These are phyloP conservation scores for Gymnocephalus cernua DNA, from an alignment of 2,113 vertebrate genomes.

Conservation along the genomic window DNA sequence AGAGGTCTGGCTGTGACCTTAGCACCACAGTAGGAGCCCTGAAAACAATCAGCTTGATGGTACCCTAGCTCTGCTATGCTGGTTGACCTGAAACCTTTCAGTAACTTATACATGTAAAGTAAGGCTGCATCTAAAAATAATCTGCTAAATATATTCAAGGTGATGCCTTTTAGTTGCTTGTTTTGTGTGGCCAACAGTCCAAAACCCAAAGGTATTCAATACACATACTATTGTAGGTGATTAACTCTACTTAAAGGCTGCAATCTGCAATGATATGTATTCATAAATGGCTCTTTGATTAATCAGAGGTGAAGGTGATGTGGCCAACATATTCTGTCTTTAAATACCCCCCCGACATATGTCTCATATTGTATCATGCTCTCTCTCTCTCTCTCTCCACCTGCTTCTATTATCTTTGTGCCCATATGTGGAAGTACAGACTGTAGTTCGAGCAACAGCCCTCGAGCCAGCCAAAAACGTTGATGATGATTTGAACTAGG, in stretches of 20 bases:
- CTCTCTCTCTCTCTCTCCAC: too few relatives aligned
- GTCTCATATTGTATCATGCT: too few relatives aligned
- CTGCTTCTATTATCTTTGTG: too few relatives aligned
- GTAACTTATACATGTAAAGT: neutral
- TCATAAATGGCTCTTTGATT: neutral
- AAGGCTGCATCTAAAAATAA: neutral
- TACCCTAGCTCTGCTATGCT: neutral
- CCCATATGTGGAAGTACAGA: too few relatives aligned
- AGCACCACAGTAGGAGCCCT: neutral
- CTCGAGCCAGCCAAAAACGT: too few relatives aligned
- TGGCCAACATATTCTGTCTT: neutral
- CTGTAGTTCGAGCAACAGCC: too few relatives aligned
- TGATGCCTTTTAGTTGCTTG: neutral
- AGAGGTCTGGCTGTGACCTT: conserved; percentile 15
- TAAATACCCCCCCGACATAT: neutral
- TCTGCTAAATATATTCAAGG: neutral
- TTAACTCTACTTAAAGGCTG: neutral
- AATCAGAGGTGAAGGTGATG: neutral
- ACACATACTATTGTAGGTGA: too few relatives aligned
- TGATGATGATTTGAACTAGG: too few relatives aligned
- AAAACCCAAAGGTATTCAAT: too few relatives aligned
- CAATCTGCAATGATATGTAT: neutral
- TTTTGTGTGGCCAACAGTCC: neutral
- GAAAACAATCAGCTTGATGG: neutral
- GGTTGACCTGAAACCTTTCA: neutral